Conservation (phyloP, 2,888 invertebrate genomes). For the Ctenicera cuprea region DNA sequence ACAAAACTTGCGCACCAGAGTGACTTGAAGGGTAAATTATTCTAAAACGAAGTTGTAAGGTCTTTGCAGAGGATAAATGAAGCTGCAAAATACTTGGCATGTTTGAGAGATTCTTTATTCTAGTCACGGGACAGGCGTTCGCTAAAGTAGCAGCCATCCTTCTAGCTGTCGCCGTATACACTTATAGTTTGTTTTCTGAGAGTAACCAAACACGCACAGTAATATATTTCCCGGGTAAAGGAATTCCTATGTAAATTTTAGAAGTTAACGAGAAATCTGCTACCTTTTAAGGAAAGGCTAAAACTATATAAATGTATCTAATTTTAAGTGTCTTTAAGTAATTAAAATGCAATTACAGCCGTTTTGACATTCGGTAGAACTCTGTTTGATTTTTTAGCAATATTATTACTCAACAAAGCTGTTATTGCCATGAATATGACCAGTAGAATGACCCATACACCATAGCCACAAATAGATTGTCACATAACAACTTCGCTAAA, state of each 20-base stretch:
- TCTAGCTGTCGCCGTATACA: constrained; percentile 58
- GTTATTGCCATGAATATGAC: too few relatives aligned
- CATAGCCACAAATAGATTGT: too few relatives aligned
- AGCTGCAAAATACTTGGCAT: constrained; percentile 60
- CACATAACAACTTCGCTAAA: too few relatives aligned
- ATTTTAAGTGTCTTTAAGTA: constrained; percentile 22
- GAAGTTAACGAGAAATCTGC: constrained; percentile 51
- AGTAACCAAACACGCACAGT: constrained; percentile 51
- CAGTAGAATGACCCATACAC: too few relatives aligned
- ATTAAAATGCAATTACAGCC: constrained; percentile 7
- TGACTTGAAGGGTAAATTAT: constrained; percentile 32
- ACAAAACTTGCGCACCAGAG: not conserved
- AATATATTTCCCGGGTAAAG: constrained; percentile 50
- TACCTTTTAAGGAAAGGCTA: constrained; percentile 6
- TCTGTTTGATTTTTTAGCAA: too few relatives aligned
- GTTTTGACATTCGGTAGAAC: too few relatives aligned
- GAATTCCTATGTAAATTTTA: constrained; percentile 51
- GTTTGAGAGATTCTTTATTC: constrained; percentile 62
- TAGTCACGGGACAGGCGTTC: constrained; percentile 59
- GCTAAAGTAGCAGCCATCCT: constrained; percentile 60
- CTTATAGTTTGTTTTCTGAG: constrained; percentile 53
- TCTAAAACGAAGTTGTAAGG: constrained; percentile 41
- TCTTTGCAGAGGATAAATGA: constrained; percentile 50
- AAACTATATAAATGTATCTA: constrained; percentile 30
- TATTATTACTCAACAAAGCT: too few relatives aligned